Evolutionary conservation across 2,888 invertebrate species (phyloP).

Genomic region (Clivina fossor): DNA sequence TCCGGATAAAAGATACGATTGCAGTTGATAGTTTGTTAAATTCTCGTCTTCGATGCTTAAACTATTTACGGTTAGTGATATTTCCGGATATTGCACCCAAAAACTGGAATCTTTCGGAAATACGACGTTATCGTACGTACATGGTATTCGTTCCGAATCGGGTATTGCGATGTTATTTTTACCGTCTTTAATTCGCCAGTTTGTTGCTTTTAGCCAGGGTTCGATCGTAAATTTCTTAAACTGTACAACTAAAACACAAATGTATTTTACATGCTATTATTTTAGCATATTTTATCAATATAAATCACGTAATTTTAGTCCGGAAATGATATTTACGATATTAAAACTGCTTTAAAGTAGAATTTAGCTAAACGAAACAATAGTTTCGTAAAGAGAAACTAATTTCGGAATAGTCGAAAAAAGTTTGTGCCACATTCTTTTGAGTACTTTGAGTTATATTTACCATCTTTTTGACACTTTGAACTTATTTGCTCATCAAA

Average conservation of each 20-base stretch:
- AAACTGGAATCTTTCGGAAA: constrained; percentile 34
- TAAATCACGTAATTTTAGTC: too few relatives aligned
- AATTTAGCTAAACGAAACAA: too few relatives aligned
- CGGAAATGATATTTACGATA: too few relatives aligned
- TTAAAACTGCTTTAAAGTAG: too few relatives aligned
- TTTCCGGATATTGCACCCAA: constrained; percentile 28
- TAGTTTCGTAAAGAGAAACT: too few relatives aligned
- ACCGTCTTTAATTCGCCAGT: constrained; percentile 5
- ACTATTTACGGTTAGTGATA: constrained; percentile 20
- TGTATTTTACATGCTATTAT: background rate
- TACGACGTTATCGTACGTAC: constrained; percentile 28
- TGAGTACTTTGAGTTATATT: too few relatives aligned
- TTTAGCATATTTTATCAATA: background rate
- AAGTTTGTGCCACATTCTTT: too few relatives aligned
- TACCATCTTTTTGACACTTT: too few relatives aligned
- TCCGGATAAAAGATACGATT: constrained; percentile 18
- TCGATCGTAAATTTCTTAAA: constrained; percentile 21
- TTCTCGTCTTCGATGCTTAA: constrained; percentile 16
- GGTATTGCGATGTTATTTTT: constrained; percentile 30
- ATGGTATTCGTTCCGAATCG: constrained; percentile 31
- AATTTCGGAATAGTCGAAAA: too few relatives aligned
- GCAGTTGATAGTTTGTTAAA: constrained; percentile 14
- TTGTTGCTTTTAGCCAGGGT: constrained; percentile 17
- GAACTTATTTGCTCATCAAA: too few relatives aligned
- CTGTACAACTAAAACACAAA: constrained; percentile 3